Evolutionary conservation across 1,140 invertebrate species (phyloP).

Genomic region (Micrasema minimum): DNA sequence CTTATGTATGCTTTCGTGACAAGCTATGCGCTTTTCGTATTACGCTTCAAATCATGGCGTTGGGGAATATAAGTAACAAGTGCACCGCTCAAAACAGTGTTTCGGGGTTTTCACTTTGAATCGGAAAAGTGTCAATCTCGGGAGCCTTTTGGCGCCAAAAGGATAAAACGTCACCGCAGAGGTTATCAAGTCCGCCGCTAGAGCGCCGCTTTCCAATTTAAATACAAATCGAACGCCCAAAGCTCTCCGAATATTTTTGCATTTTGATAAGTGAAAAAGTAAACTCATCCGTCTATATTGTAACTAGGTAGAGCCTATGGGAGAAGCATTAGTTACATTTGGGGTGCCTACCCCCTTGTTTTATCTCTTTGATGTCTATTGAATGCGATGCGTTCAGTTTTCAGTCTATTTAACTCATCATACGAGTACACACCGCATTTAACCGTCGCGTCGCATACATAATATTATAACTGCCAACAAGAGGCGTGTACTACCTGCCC

Average conservation of each 20-base stretch:
- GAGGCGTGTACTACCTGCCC: no score
- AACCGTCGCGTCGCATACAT: constrained; percentile 6
- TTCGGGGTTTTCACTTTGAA: constrained; percentile 11
- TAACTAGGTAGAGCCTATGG: not conserved
- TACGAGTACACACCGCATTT: constrained; percentile 30
- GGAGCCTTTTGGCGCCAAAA: constrained; percentile 35
- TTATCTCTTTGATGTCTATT: constrained; percentile 52
- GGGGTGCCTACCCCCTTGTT: not conserved
- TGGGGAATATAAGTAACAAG: no score
- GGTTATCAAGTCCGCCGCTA: constrained; percentile 27
- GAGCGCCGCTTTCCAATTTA: constrained; percentile 47
- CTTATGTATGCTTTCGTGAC: no score
- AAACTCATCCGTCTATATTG: constrained; percentile 37
- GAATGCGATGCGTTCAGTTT: constrained; percentile 50
- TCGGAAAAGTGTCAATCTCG: constrained; percentile 29
- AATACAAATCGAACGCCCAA: constrained; percentile 53
- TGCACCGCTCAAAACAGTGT: no score
- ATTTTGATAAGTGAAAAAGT: constrained; percentile 52
- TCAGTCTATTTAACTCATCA: constrained; percentile 53
- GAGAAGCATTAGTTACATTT: constrained; percentile 19
- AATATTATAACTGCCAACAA: no score
- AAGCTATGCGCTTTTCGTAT: no score
- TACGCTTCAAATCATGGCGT: no score
- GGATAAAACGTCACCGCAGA: constrained; percentile 32
- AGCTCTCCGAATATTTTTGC: constrained; percentile 52